Evolutionary conservation across 1,140 invertebrate genomes (phyloP), one percentile per base, ranked within the genome.

Genomic region (Caerostris darwini): DNA sequence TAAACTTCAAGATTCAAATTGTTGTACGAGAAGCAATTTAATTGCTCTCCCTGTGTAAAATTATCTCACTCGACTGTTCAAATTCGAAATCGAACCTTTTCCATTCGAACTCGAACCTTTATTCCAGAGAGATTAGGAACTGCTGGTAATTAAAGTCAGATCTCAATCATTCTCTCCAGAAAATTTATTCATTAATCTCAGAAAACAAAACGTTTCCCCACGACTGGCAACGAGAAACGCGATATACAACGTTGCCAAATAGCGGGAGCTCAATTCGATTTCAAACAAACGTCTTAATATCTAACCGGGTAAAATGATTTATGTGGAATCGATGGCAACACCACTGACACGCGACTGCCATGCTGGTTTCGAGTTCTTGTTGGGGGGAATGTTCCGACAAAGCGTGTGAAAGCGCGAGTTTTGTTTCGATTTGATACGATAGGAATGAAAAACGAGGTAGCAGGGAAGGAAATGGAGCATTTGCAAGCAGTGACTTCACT

Each of bases 261-360:
- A 56, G 82, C 53, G 7, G 71, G 12, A 34, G 71, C 85, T 61
- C 85, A 77, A 61, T 89, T 89, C 87, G 58, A 87, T 69, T 89
- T 89, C 87, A 56, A 89, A 89, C 87, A 89, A 89, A 89, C 64
- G 87, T 89, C 87, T 89, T 89, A 89, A 89, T 89, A 89, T 89
- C 64, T 64, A 71, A 69, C 64, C 61, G n/a, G 87, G 50, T 61
- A 89, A 87, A 89, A 89, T 89, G 87, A 89, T 89, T 89, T 89
- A 89, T 89, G 87, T 61, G 34, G 71, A 89, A 89, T 89, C 87
- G 87, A 89, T 89, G 64, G 87, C 87, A 71, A 89, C 87, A 89
- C 64, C 19, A 34, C 61, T 57, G 87, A 87, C 67, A 71, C 61
- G 87, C 34, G 87, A 89, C 87, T 5, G 87, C 87, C 61, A 89